A percentile compares a stretch with the other conserved stretches of the same genome.
phyloP scores from a whole-genome alignment of 2,113 vertebrate genomes.

The Grus americana region DNA sequence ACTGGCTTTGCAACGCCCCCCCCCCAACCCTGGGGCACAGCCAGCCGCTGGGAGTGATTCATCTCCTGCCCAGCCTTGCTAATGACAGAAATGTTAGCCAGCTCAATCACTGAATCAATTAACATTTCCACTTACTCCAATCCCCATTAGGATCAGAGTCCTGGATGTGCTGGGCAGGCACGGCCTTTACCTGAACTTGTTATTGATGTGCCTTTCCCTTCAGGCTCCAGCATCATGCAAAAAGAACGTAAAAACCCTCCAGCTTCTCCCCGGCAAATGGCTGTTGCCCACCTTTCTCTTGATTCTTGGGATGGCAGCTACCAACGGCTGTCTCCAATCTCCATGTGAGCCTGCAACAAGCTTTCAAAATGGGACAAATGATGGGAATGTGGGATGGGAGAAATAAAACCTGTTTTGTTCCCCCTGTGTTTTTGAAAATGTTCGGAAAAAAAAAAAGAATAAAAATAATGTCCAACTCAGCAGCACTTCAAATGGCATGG shows the following conservation, averaged over 20 bases:
- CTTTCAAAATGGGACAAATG: not conserved
- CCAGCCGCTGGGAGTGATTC: not conserved
- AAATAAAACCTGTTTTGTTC: not conserved
- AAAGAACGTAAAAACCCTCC: not conserved
- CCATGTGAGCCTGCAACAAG: not conserved
- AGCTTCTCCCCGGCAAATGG: not conserved
- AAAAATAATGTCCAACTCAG: not conserved
- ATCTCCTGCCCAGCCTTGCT: not conserved
- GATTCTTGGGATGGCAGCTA: not conserved
- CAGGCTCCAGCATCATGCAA: not conserved
- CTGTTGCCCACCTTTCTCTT: not conserved
- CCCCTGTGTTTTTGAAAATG: not conserved
- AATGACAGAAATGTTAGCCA: not conserved
- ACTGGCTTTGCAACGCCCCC: not conserved
- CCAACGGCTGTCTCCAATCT: not conserved
- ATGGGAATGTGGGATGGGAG: not conserved
- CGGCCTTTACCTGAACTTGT: not conserved
- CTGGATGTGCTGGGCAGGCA: not conserved
- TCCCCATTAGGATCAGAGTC: not conserved
- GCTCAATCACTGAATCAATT: not conserved
- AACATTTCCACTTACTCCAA: not conserved
- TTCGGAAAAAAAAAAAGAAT: not conserved
- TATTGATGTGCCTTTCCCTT: not conserved
- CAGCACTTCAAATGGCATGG: not conserved
- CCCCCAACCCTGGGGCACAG: not conserved